phyloP scores from a whole-genome alignment of 2,797 vertebrate genomes.

The Neoniphon sammara region DNA sequence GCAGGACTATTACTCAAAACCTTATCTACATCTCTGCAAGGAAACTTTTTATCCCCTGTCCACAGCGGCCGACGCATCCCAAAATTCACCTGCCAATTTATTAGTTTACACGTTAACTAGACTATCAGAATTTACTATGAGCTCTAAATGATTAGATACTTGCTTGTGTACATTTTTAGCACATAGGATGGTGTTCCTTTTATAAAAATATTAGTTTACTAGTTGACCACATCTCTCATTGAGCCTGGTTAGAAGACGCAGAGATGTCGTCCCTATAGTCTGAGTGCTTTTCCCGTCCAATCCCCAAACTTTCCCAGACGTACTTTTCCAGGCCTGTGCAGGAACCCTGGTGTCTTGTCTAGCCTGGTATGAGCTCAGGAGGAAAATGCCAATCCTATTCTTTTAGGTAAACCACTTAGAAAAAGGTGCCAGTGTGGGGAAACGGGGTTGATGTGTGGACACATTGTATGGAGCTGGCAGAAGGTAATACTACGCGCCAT shows the following conservation, averaged over 20 bases:
- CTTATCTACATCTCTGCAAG: background rate
- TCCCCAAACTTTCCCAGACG: background rate
- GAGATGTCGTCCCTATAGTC: background rate
- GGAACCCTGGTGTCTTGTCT: conserved; percentile 4
- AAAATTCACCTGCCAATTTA: background rate
- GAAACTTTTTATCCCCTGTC: background rate
- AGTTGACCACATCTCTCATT: background rate
- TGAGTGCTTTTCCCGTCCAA: background rate
- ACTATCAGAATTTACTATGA: background rate
- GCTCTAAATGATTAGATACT: conserved; percentile 22
- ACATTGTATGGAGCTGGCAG: conserved; percentile 48
- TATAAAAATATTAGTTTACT: background rate
- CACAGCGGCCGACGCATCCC: too few relatives aligned
- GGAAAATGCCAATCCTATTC: conserved; percentile 31
- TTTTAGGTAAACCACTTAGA: conserved; percentile 45
- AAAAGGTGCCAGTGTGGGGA: conserved; percentile 13
- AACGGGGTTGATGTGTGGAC: conserved; percentile 31
- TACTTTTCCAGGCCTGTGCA: background rate
- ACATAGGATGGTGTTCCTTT: conserved; percentile 1
- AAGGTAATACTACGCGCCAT: conserved; percentile 50
- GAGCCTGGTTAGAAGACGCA: background rate
- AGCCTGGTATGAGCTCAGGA: conserved; percentile 37
- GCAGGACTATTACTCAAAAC: background rate
- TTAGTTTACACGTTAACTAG: too few relatives aligned
- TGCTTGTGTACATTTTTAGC: conserved; percentile 5